Conservation (phyloP, 2,113 vertebrate genomes). For the Petrocephalus zakoni region DNA sequence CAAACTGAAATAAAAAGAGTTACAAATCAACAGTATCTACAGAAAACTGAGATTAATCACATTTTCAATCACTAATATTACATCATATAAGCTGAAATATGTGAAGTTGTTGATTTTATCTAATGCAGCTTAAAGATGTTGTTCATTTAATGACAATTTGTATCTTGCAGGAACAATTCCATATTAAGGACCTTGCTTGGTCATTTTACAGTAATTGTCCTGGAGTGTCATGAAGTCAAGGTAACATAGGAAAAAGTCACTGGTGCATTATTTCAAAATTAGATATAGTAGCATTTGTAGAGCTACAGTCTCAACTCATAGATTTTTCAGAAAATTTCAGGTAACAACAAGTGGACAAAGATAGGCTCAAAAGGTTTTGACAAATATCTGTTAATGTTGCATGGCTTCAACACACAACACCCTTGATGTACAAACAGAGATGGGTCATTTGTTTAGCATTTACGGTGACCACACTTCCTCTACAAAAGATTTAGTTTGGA, state of each 20-base stretch:
- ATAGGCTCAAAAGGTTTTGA: background rate
- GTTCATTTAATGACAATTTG: background rate
- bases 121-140: background rate
- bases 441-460: background rate
- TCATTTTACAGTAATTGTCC: no score
- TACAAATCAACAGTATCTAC: no score
- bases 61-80: no score
- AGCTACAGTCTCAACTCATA: background rate
- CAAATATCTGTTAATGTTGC: background rate
- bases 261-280: background rate
- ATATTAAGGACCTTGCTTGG: no score
- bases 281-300: background rate
- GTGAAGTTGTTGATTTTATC: no score
- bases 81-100: no score
- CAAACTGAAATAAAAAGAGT: no score
- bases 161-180: no score
- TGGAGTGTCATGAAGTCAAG: background rate
- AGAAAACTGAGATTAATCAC: no score
- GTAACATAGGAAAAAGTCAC: background rate
- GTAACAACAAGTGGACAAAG: background rate
- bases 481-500: conserved; percentile 3
- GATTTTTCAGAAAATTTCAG: background rate
- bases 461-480: conserved; percentile 10
- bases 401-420: background rate
- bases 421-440: background rate